phyloP scores from a whole-genome alignment of 2,113 vertebrate species.

The Zosterops borbonicus region DNA sequence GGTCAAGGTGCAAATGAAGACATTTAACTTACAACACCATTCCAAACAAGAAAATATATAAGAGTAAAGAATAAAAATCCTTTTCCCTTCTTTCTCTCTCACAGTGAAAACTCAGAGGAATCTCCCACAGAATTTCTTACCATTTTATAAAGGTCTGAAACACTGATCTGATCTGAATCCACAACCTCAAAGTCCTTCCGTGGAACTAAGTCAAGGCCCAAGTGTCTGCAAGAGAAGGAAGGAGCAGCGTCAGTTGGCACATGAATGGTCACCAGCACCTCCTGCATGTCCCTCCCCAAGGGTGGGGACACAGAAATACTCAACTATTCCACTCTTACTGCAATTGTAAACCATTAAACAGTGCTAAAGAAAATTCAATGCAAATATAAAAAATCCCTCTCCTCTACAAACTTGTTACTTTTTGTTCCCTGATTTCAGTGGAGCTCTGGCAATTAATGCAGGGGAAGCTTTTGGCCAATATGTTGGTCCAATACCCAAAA shows the following conservation, averaged over 20 bases:
- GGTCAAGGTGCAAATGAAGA: not conserved
- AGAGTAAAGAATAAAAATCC: not conserved
- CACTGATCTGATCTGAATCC: constrained; percentile 95
- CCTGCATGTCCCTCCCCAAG: not conserved
- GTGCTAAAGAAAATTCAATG: not conserved
- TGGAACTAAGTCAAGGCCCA: constrained; percentile 94
- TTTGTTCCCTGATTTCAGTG: not conserved
- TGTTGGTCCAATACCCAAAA: not conserved
- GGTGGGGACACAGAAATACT: not conserved
- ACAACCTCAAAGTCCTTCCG: constrained; percentile 98
- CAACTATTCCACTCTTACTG: not conserved
- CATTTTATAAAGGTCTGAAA: constrained; percentile 98
- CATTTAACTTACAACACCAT: not conserved
- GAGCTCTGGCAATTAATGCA: not conserved
- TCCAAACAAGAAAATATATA: not conserved
- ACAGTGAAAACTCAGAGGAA: not conserved
- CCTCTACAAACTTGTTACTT: not conserved
- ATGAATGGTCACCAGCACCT: not conserved
- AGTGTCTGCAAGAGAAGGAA: constrained; percentile 80
- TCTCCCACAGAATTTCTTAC: constrained; percentile 73
- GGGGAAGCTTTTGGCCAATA: not conserved
- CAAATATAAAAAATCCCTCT: not conserved
- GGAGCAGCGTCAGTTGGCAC: not conserved
- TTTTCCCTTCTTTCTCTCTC: not conserved
- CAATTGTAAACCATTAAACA: not conserved